Evolutionary conservation across 2,888 invertebrate genomes (phyloP), one percentile per base, ranked within the genome.

Genomic region (Monoplex corrugatus): DNA sequence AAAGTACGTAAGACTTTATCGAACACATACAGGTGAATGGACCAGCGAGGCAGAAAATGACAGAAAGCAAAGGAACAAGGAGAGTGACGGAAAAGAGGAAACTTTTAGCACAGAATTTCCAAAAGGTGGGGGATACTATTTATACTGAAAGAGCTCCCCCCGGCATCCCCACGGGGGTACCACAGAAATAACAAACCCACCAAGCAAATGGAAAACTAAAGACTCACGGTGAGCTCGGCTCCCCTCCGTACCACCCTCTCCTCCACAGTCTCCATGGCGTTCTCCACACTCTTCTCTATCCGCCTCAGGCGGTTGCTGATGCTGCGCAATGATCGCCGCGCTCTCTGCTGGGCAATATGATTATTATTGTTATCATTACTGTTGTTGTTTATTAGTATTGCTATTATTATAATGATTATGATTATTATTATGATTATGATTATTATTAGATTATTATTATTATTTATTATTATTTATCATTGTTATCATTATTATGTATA

Each of bases 161-260:
- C n/a, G n/a, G n/a, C n/a, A n/a, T n/a, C n/a, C n/a, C n/a, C n/a
- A n/a, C n/a, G n/a, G n/a, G n/a, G n/a, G n/a, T n/a, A n/a, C n/a
- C n/a, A n/a, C n/a, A n/a, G n/a, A n/a, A n/a, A n/a, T n/a, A n/a
- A n/a, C n/a, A n/a, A n/a, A n/a, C n/a, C n/a, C n/a, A n/a, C n/a
- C n/a, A n/a, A n/a, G n/a, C n/a, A n/a, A n/a, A n/a, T n/a, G n/a
- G n/a, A n/a, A n/a, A n/a, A n/a, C n/a, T n/a, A n/a, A n/a, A 43
- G 43, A 68, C 88, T 63, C 40, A 88, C 88, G 0, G 88, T 88
- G 28, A 88, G 83, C 68, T 88, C 80, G 1, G 83, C 83, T 23
- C 88, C 82, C 8, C 83, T 83, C 23, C 68, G n/a, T 16, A 82
- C 32, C 23, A 82, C 83, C 57, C 44, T 68, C 28, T 43, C 83